Conservation (phyloP, 2,797 vertebrate genomes). For the Scarus forsteni region DNA sequence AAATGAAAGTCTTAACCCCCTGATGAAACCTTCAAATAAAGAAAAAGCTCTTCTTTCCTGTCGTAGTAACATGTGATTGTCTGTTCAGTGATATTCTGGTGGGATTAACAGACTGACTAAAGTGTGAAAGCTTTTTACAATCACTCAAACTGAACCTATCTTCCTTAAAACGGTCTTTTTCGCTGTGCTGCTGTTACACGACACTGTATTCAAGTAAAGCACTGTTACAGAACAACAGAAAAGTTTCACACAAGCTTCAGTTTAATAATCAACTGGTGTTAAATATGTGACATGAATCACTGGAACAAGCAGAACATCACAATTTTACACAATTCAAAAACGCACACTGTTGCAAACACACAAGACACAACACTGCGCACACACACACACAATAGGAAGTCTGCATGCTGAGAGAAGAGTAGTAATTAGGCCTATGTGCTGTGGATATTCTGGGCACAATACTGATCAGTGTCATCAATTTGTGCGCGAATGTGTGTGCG, state of each 20-base stretch:
- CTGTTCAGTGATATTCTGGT: too few species aligned
- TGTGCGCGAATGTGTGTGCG: conserved; percentile 31
- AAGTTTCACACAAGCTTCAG: conserved; percentile 4
- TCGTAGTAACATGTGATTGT: too few species aligned
- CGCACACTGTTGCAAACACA: conserved; percentile 13
- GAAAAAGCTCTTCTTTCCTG: too few species aligned
- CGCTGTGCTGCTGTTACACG: neutral
- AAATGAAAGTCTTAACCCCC: too few species aligned
- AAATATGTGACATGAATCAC: conserved; percentile 34
- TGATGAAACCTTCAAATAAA: too few species aligned
- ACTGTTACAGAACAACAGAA: neutral
- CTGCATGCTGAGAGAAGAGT: conserved; percentile 52
- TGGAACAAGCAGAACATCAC: conserved; percentile 12
- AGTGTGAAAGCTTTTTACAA: neutral
- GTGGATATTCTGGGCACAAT: conserved; percentile 71
- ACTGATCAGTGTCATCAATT: conserved; percentile 67
- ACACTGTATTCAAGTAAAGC: conserved; percentile 1
- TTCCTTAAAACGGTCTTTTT: neutral
- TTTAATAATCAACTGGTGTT: conserved; percentile 37
- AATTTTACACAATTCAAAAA: conserved; percentile 6
- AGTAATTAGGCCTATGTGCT: conserved; percentile 65
- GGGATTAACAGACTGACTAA: too few species aligned
- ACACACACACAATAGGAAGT: conserved; percentile 50
- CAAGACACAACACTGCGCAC: conserved; percentile 18
- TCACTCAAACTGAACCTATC: neutral